Evolutionary conservation across 2,888 invertebrate species (phyloP), one percentile per base, ranked within the genome.

Genomic region (Drosophila mercatorum): DNA sequence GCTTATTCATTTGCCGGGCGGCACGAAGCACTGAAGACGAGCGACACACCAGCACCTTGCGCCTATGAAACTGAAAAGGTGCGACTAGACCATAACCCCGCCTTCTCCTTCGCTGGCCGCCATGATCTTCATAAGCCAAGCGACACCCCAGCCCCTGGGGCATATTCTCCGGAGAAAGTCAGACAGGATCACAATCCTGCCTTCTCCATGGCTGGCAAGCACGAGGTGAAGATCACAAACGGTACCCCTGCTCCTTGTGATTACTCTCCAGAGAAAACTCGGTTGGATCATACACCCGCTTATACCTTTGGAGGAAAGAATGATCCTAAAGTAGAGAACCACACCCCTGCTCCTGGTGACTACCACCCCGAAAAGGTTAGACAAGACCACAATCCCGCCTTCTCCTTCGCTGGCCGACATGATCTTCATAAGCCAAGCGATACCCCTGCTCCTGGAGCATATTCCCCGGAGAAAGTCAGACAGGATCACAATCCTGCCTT

Each of bases 1-100:
- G 94, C 95, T 87, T 96, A 95, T 92, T 95, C 96, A 66, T 96
- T 96, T 91, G 96, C 96, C 88, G 88, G 86, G 58, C 84, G 84
- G n/a, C 77, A 83, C 52, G 84, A 91, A 34, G 59, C 72, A 93
- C 44, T 53, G n/a, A 94, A 93, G 72, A n/a, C 81, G 5, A 81
- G 94, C 88, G 94, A 94, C 60, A 95, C 95, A 46, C 96, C 96
- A 91, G 92, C 95, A 12, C 96, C 96, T 22, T 95, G 95, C 44
- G 94, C 94, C 3, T 96, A 96, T 77, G 83, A 91, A 49, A 94
- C 95, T 28, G 95, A 95, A 82, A 95, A 95, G 79, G 73, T 74
- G 2, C 81, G 89, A 7, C 62, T 83, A 0, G 94, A 94, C 75
- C 91, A 93, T 71, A 93, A 95, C 36, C 95, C 95, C 14, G 94